A percentile compares a stretch with the other conserved stretches of the same genome.
Conservation (phyloP, 2,888 invertebrate species). For the Parasteatoda lunata region DNA sequence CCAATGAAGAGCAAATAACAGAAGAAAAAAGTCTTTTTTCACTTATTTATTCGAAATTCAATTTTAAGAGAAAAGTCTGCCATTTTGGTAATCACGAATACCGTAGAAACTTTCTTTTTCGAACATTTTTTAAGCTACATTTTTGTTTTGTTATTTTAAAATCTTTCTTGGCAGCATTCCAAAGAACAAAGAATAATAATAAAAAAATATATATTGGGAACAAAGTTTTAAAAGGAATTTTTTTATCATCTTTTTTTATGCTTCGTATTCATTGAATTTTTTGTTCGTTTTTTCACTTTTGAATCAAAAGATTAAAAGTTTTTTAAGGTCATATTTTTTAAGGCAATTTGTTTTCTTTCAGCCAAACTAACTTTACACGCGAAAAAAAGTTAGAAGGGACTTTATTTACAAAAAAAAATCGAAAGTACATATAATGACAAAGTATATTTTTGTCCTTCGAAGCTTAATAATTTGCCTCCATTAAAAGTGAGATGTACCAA, state of each 20-base stretch:
- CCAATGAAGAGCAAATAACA: not conserved
- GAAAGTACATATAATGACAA: not conserved
- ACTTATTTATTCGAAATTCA: slow-evolving; percentile 54
- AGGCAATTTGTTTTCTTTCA: slow-evolving; percentile 11
- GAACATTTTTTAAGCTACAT: slow-evolving; percentile 3
- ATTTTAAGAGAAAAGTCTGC: slow-evolving; percentile 36
- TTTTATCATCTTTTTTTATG: slow-evolving; percentile 11
- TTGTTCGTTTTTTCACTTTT: slow-evolving; percentile 26
- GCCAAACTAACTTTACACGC: slow-evolving; percentile 1
- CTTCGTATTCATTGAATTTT: slow-evolving; percentile 40
- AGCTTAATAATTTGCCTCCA: too few relatives aligned
- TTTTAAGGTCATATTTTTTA: slow-evolving; percentile 12
- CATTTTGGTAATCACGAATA: slow-evolving; percentile 54
- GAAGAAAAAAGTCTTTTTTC: slow-evolving; percentile 5
- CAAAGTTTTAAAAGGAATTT: slow-evolving; percentile 40
- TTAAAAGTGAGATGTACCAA: too few relatives aligned
- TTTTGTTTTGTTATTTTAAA: slow-evolving; percentile 8
- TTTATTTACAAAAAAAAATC: not conserved
- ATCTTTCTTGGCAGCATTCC: slow-evolving; percentile 11
- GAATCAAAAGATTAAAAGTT: slow-evolving; percentile 35
- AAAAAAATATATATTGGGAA: slow-evolving; percentile 22
- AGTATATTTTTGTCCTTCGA: not conserved
- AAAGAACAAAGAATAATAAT: slow-evolving; percentile 3
- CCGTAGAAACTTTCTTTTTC: slow-evolving; percentile 28
- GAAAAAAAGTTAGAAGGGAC: slow-evolving; percentile 19